Evolutionary conservation across 2,797 vertebrate genomes (phyloP), one percentile per base, ranked within the genome.

Genomic region (Etheostoma perlongum): DNA sequence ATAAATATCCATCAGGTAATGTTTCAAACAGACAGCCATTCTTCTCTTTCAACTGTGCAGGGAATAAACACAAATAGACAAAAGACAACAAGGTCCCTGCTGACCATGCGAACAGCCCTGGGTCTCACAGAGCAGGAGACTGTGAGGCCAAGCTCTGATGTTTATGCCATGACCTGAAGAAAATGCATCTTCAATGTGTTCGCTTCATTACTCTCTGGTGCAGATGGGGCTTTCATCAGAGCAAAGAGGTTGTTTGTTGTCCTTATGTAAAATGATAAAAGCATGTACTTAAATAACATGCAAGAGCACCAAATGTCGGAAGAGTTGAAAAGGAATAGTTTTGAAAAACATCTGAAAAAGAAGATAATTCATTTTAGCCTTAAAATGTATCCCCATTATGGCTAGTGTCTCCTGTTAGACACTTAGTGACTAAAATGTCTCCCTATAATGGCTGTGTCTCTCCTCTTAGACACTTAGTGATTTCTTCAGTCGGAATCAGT

Each of bases 1-100:
- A 93, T 92, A 95, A 95, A 95, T 93, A 95, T 89, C 90, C 84
- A 91, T 87, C 91, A 91, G 90, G 93, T 93, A 90, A 94, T 80
- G 81, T 92, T 90, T 90, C 80, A 84, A 92, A 91, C 84, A 92
- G 89, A 93, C 85, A 82, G 72, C 83, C 85, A 84, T 92, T 93
- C 91, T 93, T 93, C 87, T 82, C 87, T 88, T 92, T 89, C 74
- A 90, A 90, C 87, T 85, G 84, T 65, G 84, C 81, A 72, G 89
- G 89, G 91, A 90, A 93, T 85, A 89, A 91, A 93, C 82, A 93
- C 85, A 87, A 89, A 85, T 83, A 92, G 91, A 91, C 83, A 89
- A 91, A 93, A 92, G 88, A 91, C 89, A 93, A 90, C 89, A 90
- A 79, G 82, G 79, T 91, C 89, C 92, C 87, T 65, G 86, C 89